Percentiles rank a stretch among this genome's conserved stretches.
Conservation (phyloP, 2,797 vertebrate species). For the Pseudocheirus occidentalis region DNA sequence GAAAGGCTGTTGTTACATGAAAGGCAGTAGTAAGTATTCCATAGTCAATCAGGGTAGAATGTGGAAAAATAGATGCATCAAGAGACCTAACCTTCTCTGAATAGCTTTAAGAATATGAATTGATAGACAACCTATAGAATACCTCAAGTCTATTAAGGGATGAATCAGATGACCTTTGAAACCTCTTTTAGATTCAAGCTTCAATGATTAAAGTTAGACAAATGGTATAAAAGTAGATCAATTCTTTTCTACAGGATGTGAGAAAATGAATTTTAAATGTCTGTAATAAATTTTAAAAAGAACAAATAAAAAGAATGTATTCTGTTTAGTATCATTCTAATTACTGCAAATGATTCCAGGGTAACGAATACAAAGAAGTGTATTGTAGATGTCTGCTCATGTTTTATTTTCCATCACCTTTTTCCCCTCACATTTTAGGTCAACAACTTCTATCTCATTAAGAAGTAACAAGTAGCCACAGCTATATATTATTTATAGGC, state of each 20-base stretch:
- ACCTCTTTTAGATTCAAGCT: not conserved
- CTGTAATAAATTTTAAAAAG: not conserved
- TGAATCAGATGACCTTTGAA: not conserved
- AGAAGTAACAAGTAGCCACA: not conserved
- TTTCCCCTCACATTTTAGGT: not conserved
- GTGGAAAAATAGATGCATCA: not conserved
- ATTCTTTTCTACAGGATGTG: not conserved
- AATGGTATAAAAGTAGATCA: not conserved
- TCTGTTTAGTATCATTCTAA: not conserved
- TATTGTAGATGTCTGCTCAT: not conserved
- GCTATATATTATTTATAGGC: conserved; percentile 15
- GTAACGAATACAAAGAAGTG: not conserved
- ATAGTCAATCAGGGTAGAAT: not conserved
- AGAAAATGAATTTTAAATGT: not conserved
- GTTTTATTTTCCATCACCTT: not conserved
- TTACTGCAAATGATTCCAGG: not conserved
- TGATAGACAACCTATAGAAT: not conserved
- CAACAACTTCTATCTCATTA: not conserved
- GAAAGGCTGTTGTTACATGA: no score
- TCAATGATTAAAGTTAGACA: not conserved
- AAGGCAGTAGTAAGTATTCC: no score
- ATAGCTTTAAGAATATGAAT: not conserved
- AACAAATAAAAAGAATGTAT: not conserved
- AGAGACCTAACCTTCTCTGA: not conserved
- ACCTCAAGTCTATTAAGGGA: not conserved